Evolutionary conservation across 2,113 vertebrate genomes (phyloP), one percentile per base, ranked within the genome.

Genomic region (Indicator maculatus): DNA sequence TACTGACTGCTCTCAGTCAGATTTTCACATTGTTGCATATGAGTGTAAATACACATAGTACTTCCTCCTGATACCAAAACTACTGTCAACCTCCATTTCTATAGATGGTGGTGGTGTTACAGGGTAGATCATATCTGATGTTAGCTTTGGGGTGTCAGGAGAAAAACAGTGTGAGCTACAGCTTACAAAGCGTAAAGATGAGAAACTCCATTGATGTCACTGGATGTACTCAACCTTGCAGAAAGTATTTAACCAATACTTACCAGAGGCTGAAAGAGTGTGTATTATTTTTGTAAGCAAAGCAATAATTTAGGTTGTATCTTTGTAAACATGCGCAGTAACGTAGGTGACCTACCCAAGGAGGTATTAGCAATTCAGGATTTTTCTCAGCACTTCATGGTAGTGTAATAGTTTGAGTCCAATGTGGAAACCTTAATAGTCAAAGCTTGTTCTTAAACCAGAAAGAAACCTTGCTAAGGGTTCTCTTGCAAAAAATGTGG

Each of bases 211-310:
- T 63, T 82, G 73, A 45, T 79, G 93, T 90, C 80, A 76, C 86
- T 26, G 50, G 44, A 21, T 90, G 74, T 39, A 10, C 0, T 86
- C 70, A 66, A 1, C 41, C 24, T 7, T 13, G 66, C 58, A 61
- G 39, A 80, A 44, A 83, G 69, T n/a, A 11, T 5, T 89, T 56
- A 76, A 12, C 58, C 83, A 36, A 12, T 27, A 53, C 70, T 90
- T 27, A 93, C 75, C 50, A 69, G 72, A 39, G 86, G 52, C 75
- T 84, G 86, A 55, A 71, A 76, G 77, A 91, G 86, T 85, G 69
- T 33, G 86, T 72, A 39, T 79, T 89, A n/a, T 73, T 94, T 96
- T 82, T 83, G 45, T 59, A 93, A 92, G 85, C 31, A 75, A 75
- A 95, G 56, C 56, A 73, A 74, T 77, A 23, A 91, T 64, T 95